A percentile compares a stretch with the other conserved stretches of the same genome.
Conservation (phyloP, 2,113 vertebrate genomes). For the Illadopsis cleaveri region DNA sequence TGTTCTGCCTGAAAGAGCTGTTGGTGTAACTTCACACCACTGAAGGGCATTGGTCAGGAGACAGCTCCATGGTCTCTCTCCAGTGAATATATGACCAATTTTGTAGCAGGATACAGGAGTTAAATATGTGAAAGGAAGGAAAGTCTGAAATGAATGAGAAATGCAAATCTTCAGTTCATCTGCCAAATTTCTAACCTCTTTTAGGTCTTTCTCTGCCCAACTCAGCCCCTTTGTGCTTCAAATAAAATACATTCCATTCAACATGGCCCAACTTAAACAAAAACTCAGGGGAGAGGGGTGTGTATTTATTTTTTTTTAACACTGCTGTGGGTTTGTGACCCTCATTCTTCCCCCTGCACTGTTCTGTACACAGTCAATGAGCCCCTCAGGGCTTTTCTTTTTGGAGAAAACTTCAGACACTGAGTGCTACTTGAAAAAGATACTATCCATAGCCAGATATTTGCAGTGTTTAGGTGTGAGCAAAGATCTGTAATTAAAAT, state of each 20-base stretch:
- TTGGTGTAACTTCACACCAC: neutral
- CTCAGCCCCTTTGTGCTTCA: neutral
- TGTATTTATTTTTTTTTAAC: neutral
- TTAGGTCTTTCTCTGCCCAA: neutral
- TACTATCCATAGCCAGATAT: neutral
- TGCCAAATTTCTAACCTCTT: neutral
- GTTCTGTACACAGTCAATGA: neutral
- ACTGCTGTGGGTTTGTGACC: neutral
- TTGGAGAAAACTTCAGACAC: neutral
- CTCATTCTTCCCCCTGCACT: neutral
- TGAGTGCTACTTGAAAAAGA: neutral
- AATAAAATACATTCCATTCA: neutral
- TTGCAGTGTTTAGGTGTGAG: neutral
- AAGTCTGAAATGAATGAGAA: neutral
- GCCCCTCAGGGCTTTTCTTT: neutral
- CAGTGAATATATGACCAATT: neutral
- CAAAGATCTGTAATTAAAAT: neutral
- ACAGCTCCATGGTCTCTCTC: neutral
- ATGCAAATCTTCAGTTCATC: neutral
- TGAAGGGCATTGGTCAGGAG: neutral
- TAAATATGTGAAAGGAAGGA: neutral
- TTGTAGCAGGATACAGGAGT: neutral
- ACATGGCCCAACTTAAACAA: neutral
- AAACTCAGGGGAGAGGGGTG: fast-evolving
- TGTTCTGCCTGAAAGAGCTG: neutral